Evolutionary conservation across 2,113 vertebrate species (phyloP), one percentile per base, ranked within the genome.

Genomic region (Poecile atricapillus): DNA sequence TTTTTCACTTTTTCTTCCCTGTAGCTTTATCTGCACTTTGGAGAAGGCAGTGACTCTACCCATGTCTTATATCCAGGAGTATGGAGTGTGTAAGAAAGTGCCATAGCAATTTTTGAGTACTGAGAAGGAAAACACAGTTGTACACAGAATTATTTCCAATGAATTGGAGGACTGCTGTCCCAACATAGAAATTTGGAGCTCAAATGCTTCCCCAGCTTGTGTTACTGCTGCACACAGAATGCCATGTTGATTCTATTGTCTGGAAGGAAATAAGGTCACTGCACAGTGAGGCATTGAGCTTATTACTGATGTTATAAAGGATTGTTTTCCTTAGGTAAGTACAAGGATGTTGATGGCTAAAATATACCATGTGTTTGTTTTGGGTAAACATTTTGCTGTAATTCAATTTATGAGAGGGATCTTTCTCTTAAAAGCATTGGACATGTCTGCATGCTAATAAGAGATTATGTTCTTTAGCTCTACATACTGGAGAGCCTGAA

Each of bases 391-490:
- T 84, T 78, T 67, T 64, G 41, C 65, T 93, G 73, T 79, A 91
- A 89, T 89, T 90, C 70, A 41, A 37, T 95, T 95, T 89, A 68
- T 71, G 39, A 81, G 78, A 79, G 62, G 17, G 49, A 79, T 95
- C 62, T 86, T 79, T 86, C 59, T 80, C 35, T 46, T 89, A 64
- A 87, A 90, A 81, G 41, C 65, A 13, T 60, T 65, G 53, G 50
- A 31, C 27, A 13, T 18, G 33, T 49, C 65, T 92, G 92, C 77
- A 87, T 92, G 31, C 50, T 77, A 74, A 80, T 64, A 65, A 28
- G n/a, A 82, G 73, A 73, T 91, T 60, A 52, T 59, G 50, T 70
- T 85, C 33, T 76, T 81, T 65, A 69, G 43, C 58, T 31, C 33
- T 68, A 30, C 14, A 1, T 50, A 23, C 14, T 56, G 60, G 19